Conservation (phyloP, 2,888 invertebrate genomes). For the Germaria angustata region DNA sequence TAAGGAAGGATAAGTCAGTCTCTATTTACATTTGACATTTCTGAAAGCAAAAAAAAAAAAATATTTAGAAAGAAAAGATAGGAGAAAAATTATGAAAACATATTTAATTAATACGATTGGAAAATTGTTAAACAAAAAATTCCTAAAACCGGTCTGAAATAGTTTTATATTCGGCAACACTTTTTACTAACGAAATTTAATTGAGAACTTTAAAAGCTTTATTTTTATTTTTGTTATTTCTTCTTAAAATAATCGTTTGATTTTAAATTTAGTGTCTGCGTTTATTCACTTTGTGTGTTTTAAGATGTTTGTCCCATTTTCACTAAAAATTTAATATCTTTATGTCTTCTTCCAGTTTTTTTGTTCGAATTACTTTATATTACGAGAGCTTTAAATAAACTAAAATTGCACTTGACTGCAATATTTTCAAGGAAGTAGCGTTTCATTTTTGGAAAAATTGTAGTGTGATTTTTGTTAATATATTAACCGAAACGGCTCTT, state of each 20-base stretch:
- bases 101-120: too few relatives aligned
- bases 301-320: not conserved
- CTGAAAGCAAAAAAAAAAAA: too few relatives aligned
- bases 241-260: not conserved
- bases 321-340: not conserved
- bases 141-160: too few relatives aligned
- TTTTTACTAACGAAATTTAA: not conserved
- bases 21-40: too few relatives aligned
- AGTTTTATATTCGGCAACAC: too few relatives aligned
- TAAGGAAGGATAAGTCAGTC: too few relatives aligned
- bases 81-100: too few relatives aligned
- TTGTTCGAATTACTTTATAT: not conserved
- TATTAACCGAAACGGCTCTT: not conserved
- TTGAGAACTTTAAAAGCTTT: slow-evolving; percentile 11
- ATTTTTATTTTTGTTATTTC: too few relatives aligned
- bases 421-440: not conserved
- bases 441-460: not conserved
- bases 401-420: not conserved
- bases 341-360: slow-evolving; percentile 13
- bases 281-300: not conserved
- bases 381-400: slow-evolving; percentile 1
- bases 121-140: too few relatives aligned
- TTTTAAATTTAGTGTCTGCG: not conserved
- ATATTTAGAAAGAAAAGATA: too few relatives aligned
- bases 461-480: not conserved